Evolutionary conservation across 23 tunicate species (phyloP).

Genomic region (Phallusia fumigata): DNA sequence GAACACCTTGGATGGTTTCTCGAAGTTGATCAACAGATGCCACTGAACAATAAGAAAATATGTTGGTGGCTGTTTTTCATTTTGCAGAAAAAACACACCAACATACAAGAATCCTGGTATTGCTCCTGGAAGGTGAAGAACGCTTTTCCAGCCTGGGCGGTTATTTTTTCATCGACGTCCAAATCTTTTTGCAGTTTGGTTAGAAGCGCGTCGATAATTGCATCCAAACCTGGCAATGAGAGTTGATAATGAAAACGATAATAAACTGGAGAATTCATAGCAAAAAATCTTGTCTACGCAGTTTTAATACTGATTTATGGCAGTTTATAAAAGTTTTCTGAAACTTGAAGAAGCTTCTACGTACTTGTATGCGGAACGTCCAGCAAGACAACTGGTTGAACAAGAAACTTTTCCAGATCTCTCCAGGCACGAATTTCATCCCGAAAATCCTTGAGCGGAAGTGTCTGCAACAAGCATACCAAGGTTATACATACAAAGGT

Average conservation of each 20-base stretch:
- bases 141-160: constrained; percentile 70
- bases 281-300: too few species aligned
- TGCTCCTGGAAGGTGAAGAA: constrained; percentile 83
- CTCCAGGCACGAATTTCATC: constrained; percentile 82
- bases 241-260: too few species aligned
- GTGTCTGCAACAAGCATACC: constrained; percentile 41
- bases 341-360: not conserved
- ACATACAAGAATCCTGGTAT: constrained; percentile 54
- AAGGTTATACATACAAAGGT: not conserved
- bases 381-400: constrained; percentile 80
- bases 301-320: too few species aligned
- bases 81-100: not conserved
- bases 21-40: constrained; percentile 87
- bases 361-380: constrained; percentile 87
- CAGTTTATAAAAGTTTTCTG: not conserved
- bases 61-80: not conserved
- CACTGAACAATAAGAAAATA: constrained; percentile 25
- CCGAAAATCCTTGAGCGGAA: constrained; percentile 80
- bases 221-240: constrained; percentile 44
- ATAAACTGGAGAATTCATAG: too few species aligned
- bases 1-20: constrained; percentile 92
- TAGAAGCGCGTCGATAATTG: constrained; percentile 63
- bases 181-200: constrained; percentile 77
- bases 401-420: constrained; percentile 85
- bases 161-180: constrained; percentile 79